Conservation (phyloP, 2,888 invertebrate species). For the Altica lythri region DNA sequence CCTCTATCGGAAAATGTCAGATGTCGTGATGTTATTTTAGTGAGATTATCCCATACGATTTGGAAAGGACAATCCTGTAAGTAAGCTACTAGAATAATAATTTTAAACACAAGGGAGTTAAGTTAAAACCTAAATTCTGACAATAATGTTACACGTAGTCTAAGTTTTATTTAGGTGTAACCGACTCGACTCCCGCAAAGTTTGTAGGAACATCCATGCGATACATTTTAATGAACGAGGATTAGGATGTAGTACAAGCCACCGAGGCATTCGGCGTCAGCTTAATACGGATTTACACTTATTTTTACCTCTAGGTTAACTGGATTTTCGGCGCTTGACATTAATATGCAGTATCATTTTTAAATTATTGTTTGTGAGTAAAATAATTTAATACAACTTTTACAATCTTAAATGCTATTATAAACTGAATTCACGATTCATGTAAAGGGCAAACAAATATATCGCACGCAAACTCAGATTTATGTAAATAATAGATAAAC, state of each 20-base stretch:
- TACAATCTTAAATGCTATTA: too few relatives aligned
- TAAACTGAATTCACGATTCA: too few relatives aligned
- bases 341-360: too few relatives aligned
- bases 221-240: slow-evolving; percentile 38
- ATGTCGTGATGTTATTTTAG: too few relatives aligned
- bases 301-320: slow-evolving; percentile 19
- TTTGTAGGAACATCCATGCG: slow-evolving; percentile 31
- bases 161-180: slow-evolving; percentile 29
- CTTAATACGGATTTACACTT: slow-evolving; percentile 26
- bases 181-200: slow-evolving; percentile 27
- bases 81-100: slow-evolving; percentile 4
- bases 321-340: slow-evolving; percentile 19
- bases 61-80: too few relatives aligned
- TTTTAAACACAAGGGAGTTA: background rate
- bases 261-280: slow-evolving; percentile 19
- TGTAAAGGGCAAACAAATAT: too few relatives aligned
- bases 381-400: too few relatives aligned
- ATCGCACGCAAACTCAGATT: too few relatives aligned
- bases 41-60: too few relatives aligned
- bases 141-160: slow-evolving; percentile 5
- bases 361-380: too few relatives aligned
- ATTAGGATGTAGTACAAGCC: slow-evolving; percentile 31
- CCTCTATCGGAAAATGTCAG: too few relatives aligned
- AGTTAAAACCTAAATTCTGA: slow-evolving; percentile 6
- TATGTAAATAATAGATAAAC: too few relatives aligned